Evolutionary conservation across 2,797 vertebrate species (phyloP), one percentile per base, ranked within the genome.

Genomic region (Eulemur coronatus): DNA sequence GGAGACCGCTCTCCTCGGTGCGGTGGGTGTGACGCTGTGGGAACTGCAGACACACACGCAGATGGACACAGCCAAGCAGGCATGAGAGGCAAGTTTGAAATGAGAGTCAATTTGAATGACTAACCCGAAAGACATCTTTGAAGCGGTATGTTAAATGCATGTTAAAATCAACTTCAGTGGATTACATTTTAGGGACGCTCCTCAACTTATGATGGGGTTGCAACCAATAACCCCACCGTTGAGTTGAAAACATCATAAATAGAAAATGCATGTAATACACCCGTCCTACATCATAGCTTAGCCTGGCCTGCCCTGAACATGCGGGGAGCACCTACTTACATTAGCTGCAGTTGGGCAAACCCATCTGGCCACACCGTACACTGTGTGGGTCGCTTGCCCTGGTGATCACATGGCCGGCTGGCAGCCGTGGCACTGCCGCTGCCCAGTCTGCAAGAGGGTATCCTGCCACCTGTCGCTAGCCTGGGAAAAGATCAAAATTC

Each of bases 51-150:
- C 70, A 2, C 13, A 3, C 0, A 0, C 17, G 33, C 35, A 18
- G 33, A 4, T 28, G 59, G 46, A 10, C 22, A 12, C 11, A 80
- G 4, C 18, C 61, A 67, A 28, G 20, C 30, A 48, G 61, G 65
- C 78, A 18, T 48, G 48, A 28, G 4, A 92, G 38, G 50, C 67
- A 52, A 61, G 11, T 89, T 88, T 75, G 70, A 85, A 76, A 52
- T 26, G 48, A 91, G 28, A 94, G 12, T 91, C 67, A n/a, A 5
- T 87, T 73, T 75, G 24, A 87, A 8, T 76, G 84, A 50, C 26
- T 50, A 69, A 57, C 50, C 35, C n/a, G 22, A 73, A 87, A 94
- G 52, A 82, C n/a, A 22, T 67, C 69, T 96, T 87, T 92, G 80
- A 96, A 80, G 50, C 30, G 7, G 8, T 84, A 1, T 33, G 20